Conservation (phyloP, 2,113 vertebrate species). For the Gadus macrocephalus region DNA sequence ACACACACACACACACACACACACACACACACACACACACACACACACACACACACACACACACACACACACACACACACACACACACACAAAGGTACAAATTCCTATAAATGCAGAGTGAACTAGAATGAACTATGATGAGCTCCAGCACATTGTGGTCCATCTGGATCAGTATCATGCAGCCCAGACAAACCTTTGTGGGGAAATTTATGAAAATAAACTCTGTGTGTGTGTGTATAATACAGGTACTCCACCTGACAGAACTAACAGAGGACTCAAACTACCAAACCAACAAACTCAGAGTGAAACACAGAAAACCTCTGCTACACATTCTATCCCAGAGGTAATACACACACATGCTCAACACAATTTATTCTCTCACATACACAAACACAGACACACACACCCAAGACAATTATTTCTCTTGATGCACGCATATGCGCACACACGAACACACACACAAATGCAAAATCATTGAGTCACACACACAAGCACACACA, state of each 20-base stretch:
- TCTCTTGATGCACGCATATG: conserved; percentile 10
- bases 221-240: conserved; percentile 10
- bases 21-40: background rate
- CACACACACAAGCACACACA: background rate
- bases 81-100: background rate
- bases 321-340: conserved; percentile 76
- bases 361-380: conserved; percentile 11
- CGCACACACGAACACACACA: conserved; percentile 7
- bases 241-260: conserved; percentile 80
- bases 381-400: background rate
- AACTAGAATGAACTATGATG: too few relatives aligned
- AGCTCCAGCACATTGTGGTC: too few relatives aligned
- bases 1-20: background rate
- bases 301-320: conserved; percentile 83
- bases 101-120: background rate
- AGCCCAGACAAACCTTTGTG: too few relatives aligned
- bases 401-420: conserved; percentile 18
- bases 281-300: conserved; percentile 83
- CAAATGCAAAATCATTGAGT: too few relatives aligned
- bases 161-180: too few relatives aligned
- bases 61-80: background rate
- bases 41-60: background rate
- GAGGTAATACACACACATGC: conserved; percentile 64
- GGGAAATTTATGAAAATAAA: too few relatives aligned
- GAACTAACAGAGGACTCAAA: conserved; percentile 73